Evolutionary conservation across 2,797 vertebrate genomes (phyloP), one percentile per base, ranked within the genome.

Genomic region (Margarornis squamiger): DNA sequence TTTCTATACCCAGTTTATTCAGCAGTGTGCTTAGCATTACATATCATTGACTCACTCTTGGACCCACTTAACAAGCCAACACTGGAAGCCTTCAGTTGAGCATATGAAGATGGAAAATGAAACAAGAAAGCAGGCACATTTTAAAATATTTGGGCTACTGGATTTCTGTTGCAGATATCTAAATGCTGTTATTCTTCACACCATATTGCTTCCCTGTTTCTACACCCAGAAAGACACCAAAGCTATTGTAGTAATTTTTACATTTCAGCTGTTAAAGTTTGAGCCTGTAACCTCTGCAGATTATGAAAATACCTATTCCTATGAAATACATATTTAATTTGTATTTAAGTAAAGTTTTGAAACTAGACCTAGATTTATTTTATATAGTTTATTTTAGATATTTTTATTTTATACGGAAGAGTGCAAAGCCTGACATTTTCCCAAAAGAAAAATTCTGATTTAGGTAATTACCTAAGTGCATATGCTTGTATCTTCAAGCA

Each of bases 291-390:
- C n/a, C 20, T 84, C 54, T 94, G 36, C 26, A 58, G 55, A 41
- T 82, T 82, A 87, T 43, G 67, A 91, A 71, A 94, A 87, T n/a
- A 4, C 45, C 54, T 74, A 38, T 65, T 29, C 22, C 13, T 58
- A 68, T 41, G 74, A 94, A 74, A 90, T 72, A 86, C 20, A 16
- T 72, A 67, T 90, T 92, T 73, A 41, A 74, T 90, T 87, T 82
- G 26, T 54, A 85, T 73, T 74, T 85, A 32, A 85, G 22, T 79
- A 2, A 77, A 79, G 76, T 89, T 76, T 72, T 82, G 8, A 87
- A 90, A 88, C 30, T 58, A 78, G n/a, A 79, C 29, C 14, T 18
- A 43, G 45, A 22, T 43, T 84, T 93, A 10, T 36, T 79, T 93
- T 88, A 81, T 30, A 65, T 45, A 92, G 32, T 54, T 54, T 94